Base-by-base conservation (phyloP, 2,113 vertebrate species). In the Candoia aspera region DNA sequence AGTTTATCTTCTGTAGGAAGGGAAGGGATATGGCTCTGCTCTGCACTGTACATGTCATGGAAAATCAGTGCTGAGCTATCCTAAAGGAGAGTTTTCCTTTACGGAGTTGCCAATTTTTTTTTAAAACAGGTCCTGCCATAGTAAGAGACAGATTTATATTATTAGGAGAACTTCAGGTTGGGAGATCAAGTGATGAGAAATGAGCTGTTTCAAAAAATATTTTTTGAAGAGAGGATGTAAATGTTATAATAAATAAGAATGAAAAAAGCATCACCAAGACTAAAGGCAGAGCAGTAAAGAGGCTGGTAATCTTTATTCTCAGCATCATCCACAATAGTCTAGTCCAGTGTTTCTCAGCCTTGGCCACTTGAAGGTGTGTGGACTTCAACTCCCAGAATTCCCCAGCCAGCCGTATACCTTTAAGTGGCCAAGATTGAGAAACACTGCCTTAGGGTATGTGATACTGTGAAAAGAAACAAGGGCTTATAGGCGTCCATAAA, bases 1-100 rank as follows among this genome's bases (percentile, higher is more conserved):
- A 93, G 55, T 84, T 94, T 95, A 91, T 87, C 90, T 94, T 33
- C 92, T 58, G 2, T 46, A 6, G 89, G 58, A 90, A 54, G 3
- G 88, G 42, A 64, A 5, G 2, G 29, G 90, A n/a, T 89, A 64
- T 84, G 26, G 42, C 42, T 62, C 90, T 11, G 10, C 42, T 91
- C n/a, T 24, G 29, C 83, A n/a, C 26, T 49, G 42, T 11, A 24
- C 5, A 1, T 85, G 90, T 90, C 79, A 84, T 84, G 79, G 79
- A 90, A 90, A 90, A 42, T 84, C 58, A 57, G 54, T 24, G 33
- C 58, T 58, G 15, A 79, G 73, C 73, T 21, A 19, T 79, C 73
- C 73, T 79, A 21, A 79, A 79, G 73, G 33, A 79, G 26, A 46
- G 19, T 12, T 46, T 90, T 59, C 68, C 49, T 46, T 17, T 53